Evolutionary conservation across 2,888 invertebrate species (phyloP), one percentile per base, ranked within the genome.

Genomic region (Pammene fasciana): DNA sequence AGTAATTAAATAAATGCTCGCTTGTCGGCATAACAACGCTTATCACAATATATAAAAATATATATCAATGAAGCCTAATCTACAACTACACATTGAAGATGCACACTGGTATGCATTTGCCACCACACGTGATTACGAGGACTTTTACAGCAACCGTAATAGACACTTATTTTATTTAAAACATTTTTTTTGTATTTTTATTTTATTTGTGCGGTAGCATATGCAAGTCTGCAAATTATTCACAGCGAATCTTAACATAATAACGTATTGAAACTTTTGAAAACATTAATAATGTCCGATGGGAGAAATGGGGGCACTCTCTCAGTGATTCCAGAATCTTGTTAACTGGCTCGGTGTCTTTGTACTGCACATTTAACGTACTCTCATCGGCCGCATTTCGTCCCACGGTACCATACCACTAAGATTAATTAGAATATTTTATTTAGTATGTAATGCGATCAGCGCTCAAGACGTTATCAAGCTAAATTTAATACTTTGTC

Each of bases 41-140:
- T 91, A 92, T 92, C 92, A 91, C 92, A 91, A 89, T 90, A 90
- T 90, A 91, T 90, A 92, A 92, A 92, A 92, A 92, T 89, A 92
- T 91, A 89, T 90, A 88, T 89, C 86, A 89, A 90, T 89, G 89
- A 92, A 92, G 90, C 90, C 88, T 90, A 90, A 79, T 84, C 89
- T 91, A 92, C 85, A 83, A 85, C 90, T 92, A 92, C 89, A 90
- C 89, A 87, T 84, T 85, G 86, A 90, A 86, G 88, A 88, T 88
- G 89, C 89, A 86, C 84, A 87, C 87, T 84, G 86, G 83, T 86
- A 88, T 88, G 90, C 90, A 90, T 87, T 86, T 88, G 91, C 91
- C 86, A 90, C 90, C 91, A 92, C 91, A 91, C 90, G 82, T 80
- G 84, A 81, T 76, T 73, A 75, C 78, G 78, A 77, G 72, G 84